A percentile compares a stretch with the other conserved stretches of the same genome.
phyloP scores from a whole-genome alignment of 1,140 invertebrate species.

The Pseudomyrmex dendroicus region DNA sequence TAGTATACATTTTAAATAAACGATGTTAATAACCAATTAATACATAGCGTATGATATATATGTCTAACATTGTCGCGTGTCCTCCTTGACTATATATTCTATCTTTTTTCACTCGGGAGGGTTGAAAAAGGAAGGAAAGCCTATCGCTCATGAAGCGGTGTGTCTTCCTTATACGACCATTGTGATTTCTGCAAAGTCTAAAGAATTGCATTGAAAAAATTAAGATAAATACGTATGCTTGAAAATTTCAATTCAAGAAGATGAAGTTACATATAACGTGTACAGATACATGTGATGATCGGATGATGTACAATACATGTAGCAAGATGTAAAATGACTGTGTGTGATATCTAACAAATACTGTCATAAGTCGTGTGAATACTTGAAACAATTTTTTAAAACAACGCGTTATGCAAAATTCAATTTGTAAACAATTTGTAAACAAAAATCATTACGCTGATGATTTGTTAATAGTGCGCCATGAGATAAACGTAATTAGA shows the following conservation, averaged over 20 bases:
- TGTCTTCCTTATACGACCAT: constrained; percentile 56
- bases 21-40: constrained; percentile 44
- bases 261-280: constrained; percentile 17
- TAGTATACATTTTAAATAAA: constrained; percentile 23
- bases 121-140: constrained; percentile 57
- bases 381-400: constrained; percentile 13
- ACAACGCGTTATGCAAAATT: background rate
- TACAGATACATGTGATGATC: constrained; percentile 15
- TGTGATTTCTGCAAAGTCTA: constrained; percentile 58
- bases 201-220: constrained; percentile 58
- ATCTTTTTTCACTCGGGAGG: constrained; percentile 56
- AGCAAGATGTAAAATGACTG: constrained; percentile 9
- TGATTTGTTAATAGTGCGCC: constrained; percentile 18
- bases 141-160: constrained; percentile 57
- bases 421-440: background rate
- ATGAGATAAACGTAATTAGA: constrained; percentile 9
- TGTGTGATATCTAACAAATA: constrained; percentile 12
- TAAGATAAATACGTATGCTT: constrained; percentile 45
- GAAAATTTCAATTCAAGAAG: constrained; percentile 21
- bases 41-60: constrained; percentile 47
- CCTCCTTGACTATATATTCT: constrained; percentile 56
- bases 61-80: constrained; percentile 55
- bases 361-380: background rate
- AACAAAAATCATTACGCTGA: constrained; percentile 8
- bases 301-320: constrained; percentile 15